These are phyloP conservation scores for Cremastinae sp. DNA, from an alignment of 2,888 invertebrate species.

Conservation along the genomic window DNA sequence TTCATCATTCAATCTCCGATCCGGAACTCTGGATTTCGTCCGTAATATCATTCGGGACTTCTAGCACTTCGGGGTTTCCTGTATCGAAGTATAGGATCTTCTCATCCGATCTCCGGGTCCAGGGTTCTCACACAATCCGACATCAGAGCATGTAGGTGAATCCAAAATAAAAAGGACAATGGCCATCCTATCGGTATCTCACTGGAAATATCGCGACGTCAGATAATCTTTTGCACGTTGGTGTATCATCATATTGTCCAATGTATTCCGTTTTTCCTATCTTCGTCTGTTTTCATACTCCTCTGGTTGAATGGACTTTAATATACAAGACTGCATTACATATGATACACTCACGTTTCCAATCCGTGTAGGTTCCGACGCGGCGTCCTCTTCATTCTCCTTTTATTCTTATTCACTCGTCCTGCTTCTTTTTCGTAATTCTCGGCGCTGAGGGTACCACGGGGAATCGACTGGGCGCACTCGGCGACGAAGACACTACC, in stretches of 20 bases:
- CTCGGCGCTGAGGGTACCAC: constrained; percentile 45
- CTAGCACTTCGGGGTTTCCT: constrained; percentile 21
- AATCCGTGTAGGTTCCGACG: constrained; percentile 44
- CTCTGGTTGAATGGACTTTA: constrained; percentile 46
- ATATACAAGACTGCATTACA: constrained; percentile 37
- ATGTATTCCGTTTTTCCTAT: constrained; percentile 13
- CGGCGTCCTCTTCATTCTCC: constrained; percentile 27
- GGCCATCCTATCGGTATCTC: constrained; percentile 36
- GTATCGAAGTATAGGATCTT: constrained; percentile 24
- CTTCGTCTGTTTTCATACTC: constrained; percentile 40
- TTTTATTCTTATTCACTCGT: constrained; percentile 45
- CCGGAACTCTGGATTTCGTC: constrained; percentile 42
- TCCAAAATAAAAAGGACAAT: too few relatives aligned
- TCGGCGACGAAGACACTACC: constrained; percentile 73
- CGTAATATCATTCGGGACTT: constrained; percentile 25
- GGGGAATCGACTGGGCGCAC: constrained; percentile 49
- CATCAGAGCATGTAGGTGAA: too few relatives aligned
- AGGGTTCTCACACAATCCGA: too few relatives aligned
- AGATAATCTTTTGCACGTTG: not conserved
- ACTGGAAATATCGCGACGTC: constrained; percentile 5
- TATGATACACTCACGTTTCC: constrained; percentile 37
- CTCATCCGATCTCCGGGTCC: constrained; percentile 38
- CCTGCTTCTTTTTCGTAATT: constrained; percentile 46
- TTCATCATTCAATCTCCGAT: constrained; percentile 55
- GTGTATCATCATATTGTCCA: not conserved